A percentile compares a stretch with the other conserved stretches of the same genome.
Evolutionary conservation across 2,113 vertebrate genomes (phyloP).

Genomic region (Petroica traversi): DNA sequence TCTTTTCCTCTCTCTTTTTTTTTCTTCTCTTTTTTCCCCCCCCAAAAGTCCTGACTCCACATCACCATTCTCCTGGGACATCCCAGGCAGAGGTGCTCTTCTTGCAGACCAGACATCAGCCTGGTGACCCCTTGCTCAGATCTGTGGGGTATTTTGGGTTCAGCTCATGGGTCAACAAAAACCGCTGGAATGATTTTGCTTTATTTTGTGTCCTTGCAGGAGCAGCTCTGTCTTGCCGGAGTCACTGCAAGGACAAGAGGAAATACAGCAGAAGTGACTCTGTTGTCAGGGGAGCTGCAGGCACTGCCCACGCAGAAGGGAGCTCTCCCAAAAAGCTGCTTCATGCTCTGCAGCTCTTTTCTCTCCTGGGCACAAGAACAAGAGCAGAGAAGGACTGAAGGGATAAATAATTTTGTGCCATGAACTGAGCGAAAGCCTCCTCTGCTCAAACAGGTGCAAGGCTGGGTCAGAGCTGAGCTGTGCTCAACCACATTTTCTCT

Average conservation of each 20-base stretch:
- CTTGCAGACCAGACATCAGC: not conserved
- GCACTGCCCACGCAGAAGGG: not conserved
- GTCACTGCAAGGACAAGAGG: not conserved
- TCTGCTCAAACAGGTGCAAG: not conserved
- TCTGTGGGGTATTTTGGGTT: not conserved
- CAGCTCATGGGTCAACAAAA: not conserved
- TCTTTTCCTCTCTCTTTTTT: rapidly evolving
- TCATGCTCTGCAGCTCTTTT: not conserved
- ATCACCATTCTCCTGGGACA: not conserved
- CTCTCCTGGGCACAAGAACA: not conserved
- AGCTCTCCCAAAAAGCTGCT: not conserved
- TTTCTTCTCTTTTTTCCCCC: rapidly evolving
- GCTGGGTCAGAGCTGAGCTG: not conserved
- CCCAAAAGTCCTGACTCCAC: not conserved
- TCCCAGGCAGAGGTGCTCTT: not conserved
- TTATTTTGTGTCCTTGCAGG: not conserved
- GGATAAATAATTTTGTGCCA: not conserved
- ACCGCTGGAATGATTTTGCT: not conserved
- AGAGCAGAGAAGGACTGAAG: not conserved
- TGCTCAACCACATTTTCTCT: not conserved
- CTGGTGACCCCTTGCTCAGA: not conserved
- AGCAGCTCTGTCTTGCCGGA: no score
- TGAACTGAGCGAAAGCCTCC: not conserved
- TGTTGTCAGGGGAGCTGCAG: not conserved
- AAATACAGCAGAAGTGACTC: not conserved